Percentiles rank a stretch among this genome's conserved stretches.
Evolutionary conservation across 1,140 invertebrate species (phyloP).

Genomic region (Caenorhabditis tropicalis): DNA sequence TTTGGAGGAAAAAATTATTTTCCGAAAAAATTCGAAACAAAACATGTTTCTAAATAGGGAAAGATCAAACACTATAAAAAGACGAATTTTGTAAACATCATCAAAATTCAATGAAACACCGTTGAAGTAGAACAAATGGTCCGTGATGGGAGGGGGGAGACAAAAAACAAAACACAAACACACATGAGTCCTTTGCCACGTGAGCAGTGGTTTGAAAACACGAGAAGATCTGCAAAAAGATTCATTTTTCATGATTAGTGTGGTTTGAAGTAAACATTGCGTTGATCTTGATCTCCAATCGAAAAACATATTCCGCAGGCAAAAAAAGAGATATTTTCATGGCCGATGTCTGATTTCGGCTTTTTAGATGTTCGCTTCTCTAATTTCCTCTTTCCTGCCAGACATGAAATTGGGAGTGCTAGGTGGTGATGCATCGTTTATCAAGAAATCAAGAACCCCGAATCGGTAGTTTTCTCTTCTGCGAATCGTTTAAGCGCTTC

Average conservation of each 20-base stretch:
- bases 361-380: background rate
- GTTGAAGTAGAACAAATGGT: background rate
- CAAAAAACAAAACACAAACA: constrained; percentile 20
- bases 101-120: constrained; percentile 22
- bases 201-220: constrained; percentile 34
- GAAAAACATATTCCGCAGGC: background rate
- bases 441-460: background rate
- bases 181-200: constrained; percentile 10
- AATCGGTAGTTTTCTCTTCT: background rate
- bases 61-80: constrained; percentile 20
- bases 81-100: constrained; percentile 12
- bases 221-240: constrained; percentile 23
- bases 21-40: too few relatives aligned
- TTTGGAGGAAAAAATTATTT: too few relatives aligned
- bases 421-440: background rate
- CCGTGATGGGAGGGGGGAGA: background rate
- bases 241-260: constrained; percentile 12
- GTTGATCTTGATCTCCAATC: background rate
- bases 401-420: background rate
- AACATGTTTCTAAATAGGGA: background rate
- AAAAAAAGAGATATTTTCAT: background rate
- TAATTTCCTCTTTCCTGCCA: background rate
- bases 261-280: constrained; percentile 3
- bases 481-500: background rate
- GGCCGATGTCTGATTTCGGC: background rate